These are phyloP conservation scores for Micrastur ruficollis DNA, from an alignment of 2,797 vertebrate species.

Conservation along the genomic window DNA sequence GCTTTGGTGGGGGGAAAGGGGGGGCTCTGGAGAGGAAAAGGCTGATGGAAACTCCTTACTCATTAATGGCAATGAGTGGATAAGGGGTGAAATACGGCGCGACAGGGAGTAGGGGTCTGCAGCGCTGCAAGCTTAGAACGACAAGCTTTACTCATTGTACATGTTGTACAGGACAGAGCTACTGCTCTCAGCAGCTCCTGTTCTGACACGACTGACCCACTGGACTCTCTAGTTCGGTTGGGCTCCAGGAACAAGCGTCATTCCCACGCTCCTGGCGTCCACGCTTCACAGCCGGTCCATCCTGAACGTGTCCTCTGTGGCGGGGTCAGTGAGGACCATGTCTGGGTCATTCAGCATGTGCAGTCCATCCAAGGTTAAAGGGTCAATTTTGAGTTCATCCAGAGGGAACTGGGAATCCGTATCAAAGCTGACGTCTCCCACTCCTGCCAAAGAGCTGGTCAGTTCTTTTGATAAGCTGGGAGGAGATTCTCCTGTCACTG, in stretches of 20 bases:
- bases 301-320: conserved; percentile 98
- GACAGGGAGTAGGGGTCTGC: conserved; percentile 55
- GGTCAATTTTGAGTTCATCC: conserved; percentile 98
- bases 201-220: conserved; percentile 22
- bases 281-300: conserved; percentile 93
- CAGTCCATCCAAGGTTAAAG: conserved; percentile 94
- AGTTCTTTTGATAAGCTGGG: conserved; percentile 99
- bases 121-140: conserved; percentile 83
- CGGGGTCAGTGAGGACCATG: conserved; percentile 95
- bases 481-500: conserved; percentile 96
- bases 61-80: conserved; percentile 71
- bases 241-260: conserved; percentile 10
- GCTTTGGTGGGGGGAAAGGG: neutral
- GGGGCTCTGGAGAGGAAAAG: neutral
- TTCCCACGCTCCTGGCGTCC: neutral
- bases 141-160: conserved; percentile 80
- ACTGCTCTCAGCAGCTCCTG: conserved; percentile 57
- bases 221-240: conserved; percentile 7
- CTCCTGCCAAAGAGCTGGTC: conserved; percentile 89
- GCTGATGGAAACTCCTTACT: conserved; percentile 38
- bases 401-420: conserved; percentile 96
- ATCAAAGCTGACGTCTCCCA: conserved; percentile 94
- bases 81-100: conserved; percentile 77
- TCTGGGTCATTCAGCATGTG: conserved; percentile 99
- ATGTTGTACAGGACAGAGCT: conserved; percentile 70